Evolutionary conservation across 2,113 vertebrate species (phyloP).

Genomic region (Apus apus): DNA sequence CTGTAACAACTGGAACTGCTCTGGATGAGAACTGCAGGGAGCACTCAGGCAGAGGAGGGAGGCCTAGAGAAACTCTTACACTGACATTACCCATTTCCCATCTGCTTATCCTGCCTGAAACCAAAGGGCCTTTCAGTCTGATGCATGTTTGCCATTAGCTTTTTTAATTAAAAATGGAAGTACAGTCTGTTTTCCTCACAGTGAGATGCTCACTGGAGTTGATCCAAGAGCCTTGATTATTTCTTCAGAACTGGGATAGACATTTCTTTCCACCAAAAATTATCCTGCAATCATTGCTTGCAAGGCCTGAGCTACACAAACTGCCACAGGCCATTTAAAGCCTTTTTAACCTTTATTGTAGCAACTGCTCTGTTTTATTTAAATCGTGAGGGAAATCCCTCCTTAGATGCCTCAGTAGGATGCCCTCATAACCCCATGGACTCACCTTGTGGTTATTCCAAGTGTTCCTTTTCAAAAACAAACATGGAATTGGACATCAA

Average conservation of each 20-base stretch:
- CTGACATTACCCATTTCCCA: neutral
- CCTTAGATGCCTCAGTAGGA: neutral
- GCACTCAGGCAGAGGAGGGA: neutral
- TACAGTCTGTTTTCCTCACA: neutral
- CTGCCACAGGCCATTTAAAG: neutral
- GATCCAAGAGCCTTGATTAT: neutral
- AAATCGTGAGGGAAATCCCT: neutral
- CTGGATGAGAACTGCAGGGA: neutral
- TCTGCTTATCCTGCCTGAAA: neutral
- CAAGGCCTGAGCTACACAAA: neutral
- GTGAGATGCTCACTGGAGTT: neutral
- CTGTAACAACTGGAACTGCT: neutral
- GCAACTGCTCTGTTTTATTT: neutral
- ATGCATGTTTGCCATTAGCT: neutral
- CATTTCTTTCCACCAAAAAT: neutral
- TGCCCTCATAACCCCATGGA: neutral
- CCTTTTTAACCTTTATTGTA: neutral
- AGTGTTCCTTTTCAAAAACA: neutral
- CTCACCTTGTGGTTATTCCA: neutral
- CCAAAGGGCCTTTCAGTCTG: neutral
- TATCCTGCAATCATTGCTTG: neutral
- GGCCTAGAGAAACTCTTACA: neutral
- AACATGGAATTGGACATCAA: neutral
- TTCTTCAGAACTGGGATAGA: neutral
- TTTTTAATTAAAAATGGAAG: neutral